Evolutionary conservation across 37 sponge, comb jelly and placozoan genomes (phyloP).

Genomic region (Spongia lamella): DNA sequence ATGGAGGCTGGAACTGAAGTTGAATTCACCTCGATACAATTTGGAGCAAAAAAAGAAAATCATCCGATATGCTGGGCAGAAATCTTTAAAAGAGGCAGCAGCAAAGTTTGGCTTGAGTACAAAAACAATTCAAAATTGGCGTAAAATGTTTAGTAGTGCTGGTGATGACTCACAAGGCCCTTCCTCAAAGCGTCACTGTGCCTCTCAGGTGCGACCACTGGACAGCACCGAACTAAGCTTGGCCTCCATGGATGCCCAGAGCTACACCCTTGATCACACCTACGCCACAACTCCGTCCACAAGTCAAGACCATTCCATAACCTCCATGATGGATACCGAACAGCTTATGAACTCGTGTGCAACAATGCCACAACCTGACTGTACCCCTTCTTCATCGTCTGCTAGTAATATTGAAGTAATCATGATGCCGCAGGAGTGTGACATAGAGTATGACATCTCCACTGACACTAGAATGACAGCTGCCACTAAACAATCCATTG

Average conservation of each 20-base stretch:
- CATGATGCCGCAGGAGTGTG: conserved; percentile 61
- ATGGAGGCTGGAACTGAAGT: conserved; percentile 81
- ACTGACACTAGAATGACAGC: conserved; percentile 25
- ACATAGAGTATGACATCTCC: conserved; percentile 71
- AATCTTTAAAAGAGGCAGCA: conserved; percentile 69
- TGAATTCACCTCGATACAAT: conserved; percentile 75
- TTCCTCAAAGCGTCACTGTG: too few relatives aligned
- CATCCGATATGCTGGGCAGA: conserved; percentile 69
- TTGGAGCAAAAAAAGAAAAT: conserved; percentile 77
- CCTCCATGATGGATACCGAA: conserved; percentile 43
- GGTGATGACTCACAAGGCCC: too few relatives aligned
- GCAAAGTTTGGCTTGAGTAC: conserved; percentile 67
- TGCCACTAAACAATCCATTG: conserved; percentile 11
- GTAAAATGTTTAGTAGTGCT: conserved; percentile 12
- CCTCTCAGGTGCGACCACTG: too few relatives aligned
- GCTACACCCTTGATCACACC: too few relatives aligned
- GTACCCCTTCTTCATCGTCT: not conserved
- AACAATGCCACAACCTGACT: too few relatives aligned
- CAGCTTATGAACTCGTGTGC: too few relatives aligned
- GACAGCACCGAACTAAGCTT: too few relatives aligned
- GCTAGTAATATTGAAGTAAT: conserved; percentile 13
- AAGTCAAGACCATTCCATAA: not conserved
- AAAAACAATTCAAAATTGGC: conserved; percentile 81
- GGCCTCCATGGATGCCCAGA: too few relatives aligned
- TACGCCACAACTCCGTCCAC: conserved; percentile 2